Base-by-base conservation (phyloP, 2,888 invertebrate genomes). In the Coelopa pilipes region DNA sequence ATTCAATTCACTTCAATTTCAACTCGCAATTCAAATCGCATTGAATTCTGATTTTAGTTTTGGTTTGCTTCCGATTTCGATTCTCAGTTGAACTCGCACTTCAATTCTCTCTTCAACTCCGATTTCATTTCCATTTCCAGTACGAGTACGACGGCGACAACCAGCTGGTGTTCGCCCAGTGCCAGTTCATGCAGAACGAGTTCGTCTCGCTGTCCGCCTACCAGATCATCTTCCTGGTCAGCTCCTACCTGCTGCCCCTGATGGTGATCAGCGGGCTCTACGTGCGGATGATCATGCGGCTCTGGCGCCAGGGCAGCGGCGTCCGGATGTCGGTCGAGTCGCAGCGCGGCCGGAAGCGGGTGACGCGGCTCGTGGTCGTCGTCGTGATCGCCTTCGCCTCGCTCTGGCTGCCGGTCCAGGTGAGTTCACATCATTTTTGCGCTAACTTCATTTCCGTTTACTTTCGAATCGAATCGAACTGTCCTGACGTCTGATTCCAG, bases 381-480 rank as follows among this genome's bases (percentile, higher is more conserved):
- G 96, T 97, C 55, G 96, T 97, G 9, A 93, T 95, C 59, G 96
- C 96, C 70, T 98, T 98, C 85, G 96, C 97, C 15, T 90, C 96
- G n/a, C 95, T 96, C 88, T 97, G 97, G 97, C 92, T 94, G 82
- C 97, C 97, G 10, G 94, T 97, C 81, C 96, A 97, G 90, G 93
- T 96, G 79, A 89, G 82, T 72, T 24, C 10, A 62, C 4, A 53
- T 7, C 12, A 24, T 19, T 10, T 2, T 21, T n/a, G n/a, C n/a
- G n/a, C n/a, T n/a, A n/a, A n/a, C n/a, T n/a, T n/a, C n/a, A n/a
- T n/a, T n/a, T n/a, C n/a, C n/a, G n/a, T n/a, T 1, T 24, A 11
- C 62, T 19, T 2, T 62, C 2, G 7, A 62, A 34, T 62, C 34
- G 34, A 34, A 7, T 34, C 7, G 34, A 34, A 34, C 13, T 17